These are phyloP conservation scores for Dolichomitus sp. DNA, from an alignment of 2,888 invertebrate genomes.

Conservation along the genomic window DNA sequence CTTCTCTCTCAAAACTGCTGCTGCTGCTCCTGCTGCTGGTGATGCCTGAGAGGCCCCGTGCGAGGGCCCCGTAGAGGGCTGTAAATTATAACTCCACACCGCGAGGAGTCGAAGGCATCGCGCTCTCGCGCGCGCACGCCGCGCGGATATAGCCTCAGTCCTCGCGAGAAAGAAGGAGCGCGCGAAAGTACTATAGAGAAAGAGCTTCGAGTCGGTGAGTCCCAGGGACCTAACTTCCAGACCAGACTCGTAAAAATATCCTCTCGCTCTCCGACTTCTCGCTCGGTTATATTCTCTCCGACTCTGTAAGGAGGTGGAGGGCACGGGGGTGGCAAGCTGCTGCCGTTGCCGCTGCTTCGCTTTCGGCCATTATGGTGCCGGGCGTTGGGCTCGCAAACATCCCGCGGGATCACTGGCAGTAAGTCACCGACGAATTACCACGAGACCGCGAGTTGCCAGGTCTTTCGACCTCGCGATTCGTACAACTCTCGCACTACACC, in stretches of 20 bases:
- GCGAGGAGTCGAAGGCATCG: constrained; percentile 81
- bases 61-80: constrained; percentile 77
- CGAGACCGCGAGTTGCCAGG: constrained; percentile 21
- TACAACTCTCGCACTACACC: constrained; percentile 1
- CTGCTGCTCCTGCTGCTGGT: constrained; percentile 19
- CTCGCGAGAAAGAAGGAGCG: constrained; percentile 60
- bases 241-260: constrained; percentile 84
- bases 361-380: constrained; percentile 74
- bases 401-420: constrained; percentile 74
- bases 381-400: constrained; percentile 68
- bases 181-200: constrained; percentile 58
- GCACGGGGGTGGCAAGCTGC: constrained; percentile 18
- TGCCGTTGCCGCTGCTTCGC: constrained; percentile 67
- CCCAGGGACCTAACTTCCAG: constrained; percentile 80
- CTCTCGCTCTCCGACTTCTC: constrained; percentile 71
- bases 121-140: constrained; percentile 33
- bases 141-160: constrained; percentile 61
- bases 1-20: constrained; percentile 47
- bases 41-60: constrained; percentile 36
- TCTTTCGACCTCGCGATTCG: constrained; percentile 25
- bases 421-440: constrained; percentile 76
- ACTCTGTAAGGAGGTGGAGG: constrained; percentile 24
- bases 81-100: constrained; percentile 84
- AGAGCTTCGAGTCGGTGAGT: constrained; percentile 77
- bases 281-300: constrained; percentile 57